phyloP scores from a whole-genome alignment of 2,888 invertebrate species.

The Epicampocera succincta region DNA sequence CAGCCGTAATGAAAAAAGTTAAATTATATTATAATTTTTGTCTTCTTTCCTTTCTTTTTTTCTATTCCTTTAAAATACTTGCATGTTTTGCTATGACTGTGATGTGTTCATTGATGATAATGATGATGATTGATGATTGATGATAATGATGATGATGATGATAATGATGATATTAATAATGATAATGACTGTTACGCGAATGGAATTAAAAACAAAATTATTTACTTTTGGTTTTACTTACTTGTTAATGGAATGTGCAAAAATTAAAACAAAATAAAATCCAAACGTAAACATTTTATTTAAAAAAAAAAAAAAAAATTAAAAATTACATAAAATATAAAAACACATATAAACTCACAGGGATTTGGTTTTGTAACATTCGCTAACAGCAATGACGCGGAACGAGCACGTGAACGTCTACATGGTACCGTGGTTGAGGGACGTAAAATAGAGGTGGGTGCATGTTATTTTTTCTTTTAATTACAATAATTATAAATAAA shows the following conservation, averaged over 20 bases:
- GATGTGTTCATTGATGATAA: conserved; percentile 58
- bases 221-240: conserved; percentile 50
- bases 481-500: background rate
- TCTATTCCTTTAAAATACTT: conserved; percentile 65
- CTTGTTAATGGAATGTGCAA: conserved; percentile 65
- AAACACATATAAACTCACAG: conserved; percentile 83
- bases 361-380: conserved; percentile 99
- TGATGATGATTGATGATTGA: conserved; percentile 51
- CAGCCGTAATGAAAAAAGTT: conserved; percentile 38
- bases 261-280: conserved; percentile 34
- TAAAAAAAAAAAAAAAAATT: conserved; percentile 35
- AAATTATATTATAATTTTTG: conserved; percentile 61
- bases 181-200: conserved; percentile 62
- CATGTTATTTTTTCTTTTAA: conserved; percentile 85
- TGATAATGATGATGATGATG: conserved; percentile 51
- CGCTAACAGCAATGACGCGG: conserved; percentile 99
- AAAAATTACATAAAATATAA: conserved; percentile 50
- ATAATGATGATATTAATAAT: conserved; percentile 48
- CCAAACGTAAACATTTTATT: conserved; percentile 25
- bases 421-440: conserved; percentile 99
- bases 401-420: conserved; percentile 99
- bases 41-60: conserved; percentile 58
- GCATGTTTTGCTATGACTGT: conserved; percentile 68
- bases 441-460: conserved; percentile 99
- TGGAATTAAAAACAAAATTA: conserved; percentile 51